Percentiles rank a stretch among this genome's conserved stretches.
phyloP scores from a whole-genome alignment of 2,888 invertebrate species.

The Leuctra nigra region DNA sequence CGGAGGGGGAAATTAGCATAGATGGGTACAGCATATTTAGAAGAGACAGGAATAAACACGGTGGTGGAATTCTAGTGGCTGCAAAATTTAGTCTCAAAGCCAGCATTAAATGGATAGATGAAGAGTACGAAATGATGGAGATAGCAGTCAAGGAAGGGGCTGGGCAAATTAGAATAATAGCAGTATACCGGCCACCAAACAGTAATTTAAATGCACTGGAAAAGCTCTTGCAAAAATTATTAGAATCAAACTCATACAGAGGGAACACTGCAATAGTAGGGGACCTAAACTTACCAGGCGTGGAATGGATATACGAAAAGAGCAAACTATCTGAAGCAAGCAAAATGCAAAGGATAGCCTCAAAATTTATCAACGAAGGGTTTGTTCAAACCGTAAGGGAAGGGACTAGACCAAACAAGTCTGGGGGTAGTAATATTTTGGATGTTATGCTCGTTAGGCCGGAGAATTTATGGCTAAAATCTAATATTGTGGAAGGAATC shows the following conservation, averaged over 20 bases:
- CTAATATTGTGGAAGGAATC: neutral
- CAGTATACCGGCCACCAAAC: neutral
- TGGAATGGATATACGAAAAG: neutral
- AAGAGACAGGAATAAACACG: neutral
- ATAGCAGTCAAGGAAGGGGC: neutral
- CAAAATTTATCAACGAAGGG: neutral
- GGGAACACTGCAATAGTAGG: neutral
- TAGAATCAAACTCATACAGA: neutral
- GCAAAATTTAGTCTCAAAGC: neutral
- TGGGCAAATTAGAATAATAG: neutral
- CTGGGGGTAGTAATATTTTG: neutral
- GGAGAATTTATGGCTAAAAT: neutral
- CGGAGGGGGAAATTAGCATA: neutral
- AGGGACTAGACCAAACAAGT: neutral
- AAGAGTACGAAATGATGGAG: neutral
- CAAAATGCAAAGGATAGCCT: neutral
- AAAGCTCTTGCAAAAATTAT: too few species aligned
- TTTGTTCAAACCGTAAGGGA: neutral
- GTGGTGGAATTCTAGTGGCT: neutral
- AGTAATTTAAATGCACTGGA: too few species aligned
- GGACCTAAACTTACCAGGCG: neutral
- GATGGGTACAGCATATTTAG: neutral
- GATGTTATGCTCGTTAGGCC: neutral
- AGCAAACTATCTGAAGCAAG: too few species aligned
- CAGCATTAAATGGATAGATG: neutral